phyloP scores from a whole-genome alignment of 37 sponge, comb jelly and placozoan species.

The Mnemiopsis leidyi region DNA sequence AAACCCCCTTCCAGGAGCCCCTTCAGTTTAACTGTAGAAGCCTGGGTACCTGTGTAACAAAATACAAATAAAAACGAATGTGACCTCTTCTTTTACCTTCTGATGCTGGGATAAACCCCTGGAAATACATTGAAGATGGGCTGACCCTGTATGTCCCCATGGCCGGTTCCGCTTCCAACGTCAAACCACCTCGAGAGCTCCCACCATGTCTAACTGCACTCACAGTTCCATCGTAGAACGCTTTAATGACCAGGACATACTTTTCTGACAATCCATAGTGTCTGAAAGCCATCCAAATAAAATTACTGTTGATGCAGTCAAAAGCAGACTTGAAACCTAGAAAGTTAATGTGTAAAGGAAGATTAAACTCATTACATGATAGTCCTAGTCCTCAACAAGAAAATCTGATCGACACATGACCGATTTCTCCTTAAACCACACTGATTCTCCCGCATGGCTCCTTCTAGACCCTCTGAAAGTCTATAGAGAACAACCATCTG shows the following conservation, averaged over 20 bases:
- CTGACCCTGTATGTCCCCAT: background rate
- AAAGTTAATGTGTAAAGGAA: background rate
- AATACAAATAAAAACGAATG: no score
- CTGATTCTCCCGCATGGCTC: conserved; percentile 22
- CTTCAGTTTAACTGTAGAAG: no score
- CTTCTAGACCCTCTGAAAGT: background rate
- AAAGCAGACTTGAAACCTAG: no score
- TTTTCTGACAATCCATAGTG: background rate
- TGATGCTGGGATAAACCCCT: background rate
- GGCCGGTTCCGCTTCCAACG: background rate
- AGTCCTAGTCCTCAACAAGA: background rate
- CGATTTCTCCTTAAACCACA: conserved; percentile 63
- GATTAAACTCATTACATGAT: no score
- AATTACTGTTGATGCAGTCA: no score
- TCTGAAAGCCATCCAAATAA: background rate
- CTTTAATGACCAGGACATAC: background rate
- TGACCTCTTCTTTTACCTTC: no score
- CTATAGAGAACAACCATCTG: background rate
- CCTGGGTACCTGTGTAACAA: no score
- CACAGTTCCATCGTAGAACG: background rate
- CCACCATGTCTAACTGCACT: background rate
- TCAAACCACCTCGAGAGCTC: conserved; percentile 4
- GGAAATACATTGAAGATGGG: background rate
- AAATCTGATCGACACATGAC: conserved; percentile 61
- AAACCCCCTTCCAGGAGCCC: no score